Evolutionary conservation across 2,888 invertebrate species (phyloP), one percentile per base, ranked within the genome.

Genomic region (Atrina japonica): DNA sequence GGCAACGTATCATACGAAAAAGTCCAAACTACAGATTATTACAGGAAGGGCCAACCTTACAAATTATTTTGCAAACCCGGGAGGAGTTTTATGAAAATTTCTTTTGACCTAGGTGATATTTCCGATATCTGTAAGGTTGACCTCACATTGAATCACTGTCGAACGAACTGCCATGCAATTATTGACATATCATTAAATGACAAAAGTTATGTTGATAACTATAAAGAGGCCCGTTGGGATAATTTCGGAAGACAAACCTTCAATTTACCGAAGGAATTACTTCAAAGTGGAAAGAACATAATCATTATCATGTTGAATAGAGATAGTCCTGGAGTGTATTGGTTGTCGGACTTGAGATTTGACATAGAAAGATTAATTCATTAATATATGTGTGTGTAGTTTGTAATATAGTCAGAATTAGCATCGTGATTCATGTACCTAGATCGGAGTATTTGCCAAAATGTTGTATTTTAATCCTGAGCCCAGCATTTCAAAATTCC

Each of bases 181-280:
- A 47, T 65, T 1, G 65, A 65, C 30, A 45, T 65, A 9, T 30
- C 30, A 7, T 18, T 66, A 11, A 66, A 66, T 41, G 66, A 53
- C n/a, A 35, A 27, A 18, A 27, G 21, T 6, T 47, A 59, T 21
- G 25, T 58, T 6, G 25, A 23, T 5, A 59, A 59, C 0, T 66
- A 56, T 27, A 11, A 18, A 2, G 50, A 50, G 3, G 58, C 66
- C 1, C 49, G 53, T 3, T 40, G 59, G 50, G 27, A 59, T 23
- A 49, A 66, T 21, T 66, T 66, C 49, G 59, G 41, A n/a, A 58
- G 41, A 16, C 50, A 66, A n/a, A 50, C 45, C 11, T 66, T 66
- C 29, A 35, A 40, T 27, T 40, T 66, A 49, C 66, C 66, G 41
- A 21, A 40, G n/a, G 25, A 58, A n/a, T 18, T 49, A 5, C 58